Evolutionary conservation across 2,888 invertebrate species (phyloP).

Genomic region (Eulithis testata): DNA sequence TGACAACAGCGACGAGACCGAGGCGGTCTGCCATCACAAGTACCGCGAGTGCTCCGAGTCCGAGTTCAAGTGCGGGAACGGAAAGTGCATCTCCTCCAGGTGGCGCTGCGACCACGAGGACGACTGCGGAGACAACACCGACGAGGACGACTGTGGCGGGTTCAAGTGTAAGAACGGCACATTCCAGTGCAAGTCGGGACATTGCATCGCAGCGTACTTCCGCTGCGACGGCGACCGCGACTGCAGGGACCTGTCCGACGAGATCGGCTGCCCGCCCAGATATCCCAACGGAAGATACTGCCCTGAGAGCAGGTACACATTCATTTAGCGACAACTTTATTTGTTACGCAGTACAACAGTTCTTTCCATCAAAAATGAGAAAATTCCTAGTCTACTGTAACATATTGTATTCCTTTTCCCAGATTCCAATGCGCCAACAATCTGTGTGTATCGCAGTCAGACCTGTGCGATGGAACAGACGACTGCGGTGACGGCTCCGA

Average conservation of each 20-base stretch:
- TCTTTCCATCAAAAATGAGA: too few relatives aligned
- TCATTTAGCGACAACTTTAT: not conserved
- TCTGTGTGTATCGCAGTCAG: constrained; percentile 94
- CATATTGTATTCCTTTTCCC: constrained; percentile 10
- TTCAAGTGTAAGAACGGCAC: constrained; percentile 95
- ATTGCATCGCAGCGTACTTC: constrained; percentile 95
- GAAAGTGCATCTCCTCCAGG: constrained; percentile 95
- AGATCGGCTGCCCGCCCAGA: constrained; percentile 94
- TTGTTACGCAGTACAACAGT: too few relatives aligned
- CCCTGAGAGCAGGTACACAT: constrained; percentile 87
- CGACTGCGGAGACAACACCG: constrained; percentile 97
- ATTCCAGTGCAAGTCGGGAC: constrained; percentile 96
- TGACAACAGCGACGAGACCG: constrained; percentile 95
- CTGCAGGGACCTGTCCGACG: constrained; percentile 95
- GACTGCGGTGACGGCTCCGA: constrained; percentile 97
- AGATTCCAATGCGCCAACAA: constrained; percentile 97
- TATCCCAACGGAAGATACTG: constrained; percentile 96
- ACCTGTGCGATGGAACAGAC: constrained; percentile 96
- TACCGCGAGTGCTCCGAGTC: constrained; percentile 97
- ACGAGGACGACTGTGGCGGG: constrained; percentile 92
- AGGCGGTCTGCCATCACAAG: constrained; percentile 90
- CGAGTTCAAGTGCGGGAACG: constrained; percentile 94
- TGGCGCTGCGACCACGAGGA: constrained; percentile 98
- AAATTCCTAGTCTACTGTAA: too few relatives aligned
- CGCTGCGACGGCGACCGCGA: constrained; percentile 95